Evolutionary conservation across 2,113 vertebrate species (phyloP), one percentile per base, ranked within the genome.

Genomic region (Galbula dea): DNA sequence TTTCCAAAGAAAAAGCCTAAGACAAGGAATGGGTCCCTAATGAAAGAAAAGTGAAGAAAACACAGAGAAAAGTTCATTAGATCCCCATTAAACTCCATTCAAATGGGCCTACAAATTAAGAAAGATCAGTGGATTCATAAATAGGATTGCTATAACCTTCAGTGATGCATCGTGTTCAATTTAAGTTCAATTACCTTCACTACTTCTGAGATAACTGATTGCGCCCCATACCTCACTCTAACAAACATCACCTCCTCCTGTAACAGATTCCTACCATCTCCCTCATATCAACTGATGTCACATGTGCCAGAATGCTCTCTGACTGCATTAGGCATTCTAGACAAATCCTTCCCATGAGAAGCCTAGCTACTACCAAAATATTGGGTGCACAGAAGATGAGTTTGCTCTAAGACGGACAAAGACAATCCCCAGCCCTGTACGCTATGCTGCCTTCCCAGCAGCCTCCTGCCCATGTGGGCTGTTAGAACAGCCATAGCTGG

Each of bases 401-500:
- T 86, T 84, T 83, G 94, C 94, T 83, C 54, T 3, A 21, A 93
- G 92, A 83, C 19, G 85, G 85, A 94, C 95, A 93, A 95, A 86
- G 89, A 9, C 9, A 30, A 51, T 46, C 89, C 86, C 88, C 74
- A 66, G 90, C 88, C 36, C 65, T 12, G 2, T 24, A 10, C 1
- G 13, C 61, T 13, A 2, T 36, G 1, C 45, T 62, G 79, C 76
- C 80, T 78, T 91, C 93, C 59, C 96, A 83, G 95, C 97, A 85
- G 95, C 91, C 94, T 80, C 97, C 71, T 48, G 95, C 88, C 97
- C 92, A 90, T 87, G 96, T 66, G 97, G 96, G 98, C 97, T 88
- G 97, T 66, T 95, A 61, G 79, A 97, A 94, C 77, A 96, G 97
- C 98, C 97, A 62, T 93, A 88, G 97, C 97, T 96, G 93, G 96